Evolutionary conservation across 2,888 invertebrate species (phyloP).

Genomic region (Melieria crassipennis): DNA sequence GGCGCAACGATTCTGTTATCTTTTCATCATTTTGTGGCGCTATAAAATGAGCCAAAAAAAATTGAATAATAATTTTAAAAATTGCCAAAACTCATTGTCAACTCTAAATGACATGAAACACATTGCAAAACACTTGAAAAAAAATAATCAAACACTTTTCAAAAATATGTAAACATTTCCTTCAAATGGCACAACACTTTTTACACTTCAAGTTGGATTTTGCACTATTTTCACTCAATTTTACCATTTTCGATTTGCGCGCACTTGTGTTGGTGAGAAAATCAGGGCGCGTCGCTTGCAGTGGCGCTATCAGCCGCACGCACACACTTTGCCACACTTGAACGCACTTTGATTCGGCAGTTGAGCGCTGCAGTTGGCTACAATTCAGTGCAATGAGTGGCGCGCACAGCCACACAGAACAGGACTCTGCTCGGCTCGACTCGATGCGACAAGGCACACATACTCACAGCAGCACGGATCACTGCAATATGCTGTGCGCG

Average conservation of each 20-base stretch:
- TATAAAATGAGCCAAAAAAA: neutral
- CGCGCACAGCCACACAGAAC: constrained; percentile 2
- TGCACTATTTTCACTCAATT: neutral
- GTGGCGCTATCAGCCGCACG: neutral
- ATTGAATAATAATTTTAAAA: neutral
- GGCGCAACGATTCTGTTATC: constrained; percentile 23
- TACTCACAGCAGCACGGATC: constrained; percentile 52
- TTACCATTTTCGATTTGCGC: neutral
- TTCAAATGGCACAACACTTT: neutral
- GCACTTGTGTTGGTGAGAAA: constrained; percentile 18
- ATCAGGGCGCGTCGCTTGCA: constrained; percentile 46
- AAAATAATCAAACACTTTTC: neutral
- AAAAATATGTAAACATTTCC: neutral
- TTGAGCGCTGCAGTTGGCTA: neutral
- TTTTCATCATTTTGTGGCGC: constrained; percentile 25
- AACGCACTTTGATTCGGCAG: constrained; percentile 2
- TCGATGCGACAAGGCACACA: constrained; percentile 21
- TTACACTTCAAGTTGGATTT: no score
- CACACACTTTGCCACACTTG: no score
- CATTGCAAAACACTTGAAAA: neutral
- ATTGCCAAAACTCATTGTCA: neutral
- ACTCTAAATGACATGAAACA: neutral
- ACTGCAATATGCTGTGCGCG: constrained; percentile 50
- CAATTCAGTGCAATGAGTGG: constrained; percentile 19
- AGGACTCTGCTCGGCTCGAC: neutral